These are phyloP conservation scores for Azorinus chamasolen DNA, from an alignment of 2,888 invertebrate species.

Conservation along the genomic window DNA sequence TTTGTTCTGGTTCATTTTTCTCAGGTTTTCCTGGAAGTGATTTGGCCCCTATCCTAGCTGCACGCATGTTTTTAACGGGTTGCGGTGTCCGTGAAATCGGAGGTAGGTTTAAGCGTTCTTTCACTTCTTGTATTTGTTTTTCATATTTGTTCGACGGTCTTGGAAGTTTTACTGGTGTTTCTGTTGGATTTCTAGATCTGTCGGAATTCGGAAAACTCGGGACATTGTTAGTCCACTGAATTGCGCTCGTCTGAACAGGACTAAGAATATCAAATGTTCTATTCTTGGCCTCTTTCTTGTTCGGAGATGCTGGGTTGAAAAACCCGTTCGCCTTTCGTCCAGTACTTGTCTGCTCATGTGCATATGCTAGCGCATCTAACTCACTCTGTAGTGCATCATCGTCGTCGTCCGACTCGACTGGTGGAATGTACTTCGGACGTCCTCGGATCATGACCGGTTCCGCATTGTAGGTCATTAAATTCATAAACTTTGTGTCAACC, in stretches of 20 bases:
- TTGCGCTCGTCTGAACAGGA: not conserved
- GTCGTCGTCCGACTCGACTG: constrained; percentile 39
- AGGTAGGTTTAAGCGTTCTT: constrained; percentile 37
- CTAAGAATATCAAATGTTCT: no score
- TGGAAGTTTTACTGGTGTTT: constrained; percentile 14
- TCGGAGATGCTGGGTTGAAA: no score
- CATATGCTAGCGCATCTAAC: no score
- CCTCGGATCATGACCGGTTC: constrained; percentile 58
- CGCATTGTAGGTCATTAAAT: constrained; percentile 48
- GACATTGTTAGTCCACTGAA: constrained; percentile 47
- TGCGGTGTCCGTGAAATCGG: constrained; percentile 45
- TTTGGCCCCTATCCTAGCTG: not conserved
- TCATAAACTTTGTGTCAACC: constrained; percentile 53
- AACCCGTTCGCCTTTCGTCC: no score
- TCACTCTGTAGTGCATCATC: constrained; percentile 6
- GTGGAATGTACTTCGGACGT: constrained; percentile 51
- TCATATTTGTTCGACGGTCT: constrained; percentile 52
- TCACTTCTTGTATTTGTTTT: constrained; percentile 46
- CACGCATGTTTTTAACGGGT: constrained; percentile 39
- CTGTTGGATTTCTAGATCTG: constrained; percentile 1
- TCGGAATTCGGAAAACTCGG: constrained; percentile 32
- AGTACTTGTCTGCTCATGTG: no score
- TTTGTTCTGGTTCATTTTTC: constrained; percentile 4
- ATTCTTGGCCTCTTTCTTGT: no score
- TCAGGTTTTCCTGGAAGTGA: constrained; percentile 1